phyloP scores from a whole-genome alignment of 2,113 vertebrate species.

The Atherinomorus stipes region DNA sequence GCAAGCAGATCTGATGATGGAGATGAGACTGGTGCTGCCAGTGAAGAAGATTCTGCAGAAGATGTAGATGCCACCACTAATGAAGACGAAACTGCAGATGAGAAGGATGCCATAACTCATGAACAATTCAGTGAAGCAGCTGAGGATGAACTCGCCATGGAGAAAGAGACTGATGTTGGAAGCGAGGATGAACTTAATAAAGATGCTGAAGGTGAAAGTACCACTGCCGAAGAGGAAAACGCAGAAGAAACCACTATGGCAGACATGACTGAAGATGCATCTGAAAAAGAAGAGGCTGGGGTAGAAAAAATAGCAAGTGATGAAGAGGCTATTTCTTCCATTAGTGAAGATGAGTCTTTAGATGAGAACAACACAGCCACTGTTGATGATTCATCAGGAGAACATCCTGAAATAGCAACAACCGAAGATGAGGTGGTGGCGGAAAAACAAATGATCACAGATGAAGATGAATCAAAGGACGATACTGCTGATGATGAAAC shows the following conservation, averaged over 20 bases:
- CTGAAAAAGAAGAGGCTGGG: conserved; percentile 1
- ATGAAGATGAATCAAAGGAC: conserved; percentile 30
- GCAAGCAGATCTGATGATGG: conserved; percentile 9
- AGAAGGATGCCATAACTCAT: conserved; percentile 8
- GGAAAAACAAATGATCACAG: conserved; percentile 24
- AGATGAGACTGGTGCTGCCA: conserved; percentile 3
- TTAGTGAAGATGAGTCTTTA: neutral
- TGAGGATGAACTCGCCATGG: conserved; percentile 29
- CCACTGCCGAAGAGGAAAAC: neutral
- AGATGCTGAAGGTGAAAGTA: neutral
- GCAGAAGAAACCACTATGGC: neutral
- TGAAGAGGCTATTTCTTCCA: conserved; percentile 8
- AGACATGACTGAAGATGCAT: neutral
- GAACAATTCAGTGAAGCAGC: conserved; percentile 11
- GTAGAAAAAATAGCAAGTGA: conserved; percentile 1
- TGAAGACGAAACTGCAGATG: conserved; percentile 34
- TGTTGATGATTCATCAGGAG: conserved; percentile 30
- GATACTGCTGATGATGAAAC: conserved; percentile 22
- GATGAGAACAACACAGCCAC: conserved; percentile 12
- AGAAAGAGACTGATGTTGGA: conserved; percentile 1
- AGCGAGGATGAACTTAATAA: neutral
- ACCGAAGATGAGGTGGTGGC: conserved; percentile 5
- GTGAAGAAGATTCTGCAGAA: conserved; percentile 7
- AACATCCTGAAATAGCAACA: conserved; percentile 24
- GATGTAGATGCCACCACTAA: conserved; percentile 21